Evolutionary conservation across 2,888 invertebrate species (phyloP), one percentile per base, ranked within the genome.

Genomic region (Cataglyphis rosenhaueri): DNA sequence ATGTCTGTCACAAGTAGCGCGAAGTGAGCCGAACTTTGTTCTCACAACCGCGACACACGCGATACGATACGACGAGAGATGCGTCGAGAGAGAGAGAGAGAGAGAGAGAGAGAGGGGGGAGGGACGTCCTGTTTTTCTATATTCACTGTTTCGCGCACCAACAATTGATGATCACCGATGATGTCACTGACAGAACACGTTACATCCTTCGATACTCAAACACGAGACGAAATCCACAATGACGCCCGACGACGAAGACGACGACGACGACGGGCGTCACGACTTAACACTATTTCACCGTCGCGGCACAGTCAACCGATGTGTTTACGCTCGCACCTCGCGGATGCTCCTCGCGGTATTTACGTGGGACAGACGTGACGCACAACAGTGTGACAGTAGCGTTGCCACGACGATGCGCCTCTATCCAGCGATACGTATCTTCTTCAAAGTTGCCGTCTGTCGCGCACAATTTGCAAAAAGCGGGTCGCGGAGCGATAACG

Each of bases 151-250:
- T 65, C 75, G 70, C 74, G 73, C 71, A 75, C 59, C 12, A 48
- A 71, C n/a, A 64, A 70, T 9, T 12, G n/a, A 79, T 66, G n/a
- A 41, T 29, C 64, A 84, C 78, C 87, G 84, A 85, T 61, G 70
- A 75, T 68, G 85, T 86, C 89, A 88, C 88, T 87, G 83, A 74
- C 25, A 15, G 55, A 81, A 75, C 88, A 84, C 87, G 85, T 85
- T 84, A 82, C 70, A 88, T 76, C 64, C 84, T 82, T 84, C 81
- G 64, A 68, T 44, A 21, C 38, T 25, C n/a, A 25, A n/a, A 78
- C 74, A 87, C 78, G 62, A 83, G 83, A 66, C 41, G 70, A 76
- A 52, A 25, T 76, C 78, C 57, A 66, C 75, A 65, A 61, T 61
- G 70, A 78, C 76, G 76, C 76, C 76, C 76, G 68, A 41, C 76